phyloP scores from a whole-genome alignment of 1,140 invertebrate species.

The Drosophila parabipectinata region DNA sequence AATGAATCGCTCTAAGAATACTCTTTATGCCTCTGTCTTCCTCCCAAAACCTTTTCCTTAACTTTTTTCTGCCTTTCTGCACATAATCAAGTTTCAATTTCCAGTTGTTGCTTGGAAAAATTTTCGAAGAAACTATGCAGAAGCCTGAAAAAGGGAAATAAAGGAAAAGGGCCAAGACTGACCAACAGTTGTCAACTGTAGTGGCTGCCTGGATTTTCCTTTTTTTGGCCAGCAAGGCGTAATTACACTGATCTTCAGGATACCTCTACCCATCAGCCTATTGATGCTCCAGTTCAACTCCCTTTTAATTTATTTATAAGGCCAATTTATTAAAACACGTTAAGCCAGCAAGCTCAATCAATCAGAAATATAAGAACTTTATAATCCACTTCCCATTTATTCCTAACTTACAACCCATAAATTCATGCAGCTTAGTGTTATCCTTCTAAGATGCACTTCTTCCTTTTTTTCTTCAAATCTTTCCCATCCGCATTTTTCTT shows the following conservation, averaged over 20 bases:
- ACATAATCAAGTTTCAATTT: constrained; percentile 82
- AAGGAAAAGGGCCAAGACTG: constrained; percentile 22
- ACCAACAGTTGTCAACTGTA: constrained; percentile 70
- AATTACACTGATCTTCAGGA: constrained; percentile 50
- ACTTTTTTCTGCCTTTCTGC: constrained; percentile 71
- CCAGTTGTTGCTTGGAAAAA: constrained; percentile 64
- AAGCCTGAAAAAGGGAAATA: constrained; percentile 16
- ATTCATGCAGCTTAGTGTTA: constrained; percentile 31
- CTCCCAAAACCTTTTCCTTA: background rate
- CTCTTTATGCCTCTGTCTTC: background rate
- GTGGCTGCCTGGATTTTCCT: constrained; percentile 26
- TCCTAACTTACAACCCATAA: background rate
- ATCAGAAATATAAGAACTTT: background rate
- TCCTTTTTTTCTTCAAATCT: constrained; percentile 5
- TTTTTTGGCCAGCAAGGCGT: constrained; percentile 27
- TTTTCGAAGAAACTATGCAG: constrained; percentile 65
- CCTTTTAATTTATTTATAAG: no score
- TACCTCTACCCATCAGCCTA: background rate
- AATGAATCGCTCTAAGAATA: constrained; percentile 38
- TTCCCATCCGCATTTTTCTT: constrained; percentile 7
- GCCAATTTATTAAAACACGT: no score
- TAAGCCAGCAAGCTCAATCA: background rate
- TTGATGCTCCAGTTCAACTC: no score
- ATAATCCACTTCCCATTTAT: background rate
- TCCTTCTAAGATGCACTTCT: constrained; percentile 19